Base-by-base conservation (phyloP, 2,113 vertebrate species). In the Nansenia antarctica region DNA sequence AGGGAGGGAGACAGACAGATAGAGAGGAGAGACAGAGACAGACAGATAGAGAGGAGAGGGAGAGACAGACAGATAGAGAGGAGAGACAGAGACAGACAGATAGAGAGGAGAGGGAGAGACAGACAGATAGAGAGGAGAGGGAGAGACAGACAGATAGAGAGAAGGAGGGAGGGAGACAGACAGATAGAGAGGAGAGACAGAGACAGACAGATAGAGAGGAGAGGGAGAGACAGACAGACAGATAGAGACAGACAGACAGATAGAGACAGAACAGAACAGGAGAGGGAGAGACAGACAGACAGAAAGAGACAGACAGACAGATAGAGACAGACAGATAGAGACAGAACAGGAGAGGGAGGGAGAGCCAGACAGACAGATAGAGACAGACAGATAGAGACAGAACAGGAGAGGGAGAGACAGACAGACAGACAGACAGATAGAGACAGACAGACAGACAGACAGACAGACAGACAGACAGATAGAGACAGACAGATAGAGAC, bases 231-330 rank as follows among this genome's bases (percentile, higher is more conserved):
- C 59, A 79, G 78, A 34, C 31, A 18, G 24, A 64, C 31, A 30
- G 18, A 1, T 7, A 3, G 2, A n/a, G n/a, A 27, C 14, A 26
- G 24, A 29, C 30, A 24, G n/a, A n/a, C 15, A 54, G 2, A n/a
- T n/a, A n/a, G n/a, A n/a, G n/a, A n/a, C n/a, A n/a, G n/a, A n/a
- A n/a, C n/a, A n/a, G n/a, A n/a, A n/a, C n/a, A n/a, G n/a, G n/a
- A n/a, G 24, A 83, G 45, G 1, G n/a, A n/a, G n/a, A 6, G 66
- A 74, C 59, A 79, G 78, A 34, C 31, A 18, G 24, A 64, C 31
- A 30, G 18, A 1, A 5, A 3, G 2, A n/a, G n/a, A 27, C 14
- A 26, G 24, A 29, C 30, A 24, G n/a, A n/a, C 15, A 54, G 2
- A n/a, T n/a, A n/a, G n/a, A n/a, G 18, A 34, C 31, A 18, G 24